Evolutionary conservation across 2,113 vertebrate genomes (phyloP), one percentile per base, ranked within the genome.

Genomic region (Grammomys surdaster): DNA sequence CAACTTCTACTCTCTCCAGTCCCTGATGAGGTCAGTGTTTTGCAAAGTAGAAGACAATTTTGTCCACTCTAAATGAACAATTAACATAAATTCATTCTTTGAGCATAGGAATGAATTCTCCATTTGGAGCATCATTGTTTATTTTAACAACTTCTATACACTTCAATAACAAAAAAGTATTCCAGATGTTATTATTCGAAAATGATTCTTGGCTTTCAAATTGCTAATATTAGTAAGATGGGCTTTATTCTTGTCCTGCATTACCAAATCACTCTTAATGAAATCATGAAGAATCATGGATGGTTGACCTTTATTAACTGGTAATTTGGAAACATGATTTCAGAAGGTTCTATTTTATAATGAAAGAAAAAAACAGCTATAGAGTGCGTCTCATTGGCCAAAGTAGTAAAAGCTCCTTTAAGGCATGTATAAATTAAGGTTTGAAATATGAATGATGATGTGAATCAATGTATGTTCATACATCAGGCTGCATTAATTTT

Each of bases 1-100:
- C 43, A 43, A 36, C 11, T 77, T 90, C 58, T n/a, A 92, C 63
- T 84, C 93, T 92, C 40, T 93, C 77, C 96, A 95, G 88, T 96
- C 85, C 60, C 88, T 86, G 81, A 93, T 92, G 92, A 93, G 95
- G 90, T 94, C 92, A 94, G 80, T 92, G 54, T 43, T 97, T 97
- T 95, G 73, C 96, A 92, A 95, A 94, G 88, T 90, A 93, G 92
- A 94, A 95, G 90, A 72, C 81, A 96, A 95, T 97, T 97, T 96
- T 97, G 93, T 82, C 46, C 67, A 90, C 90, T 93, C 86, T 96
- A 97, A 95, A 89, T 97, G 95, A 96, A 96, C 92, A 96, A 96
- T 97, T 96, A 97, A 86, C 97, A 98, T 95, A 97, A 97, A 95
- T 97, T 97, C 90, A 89, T 96, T 54, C 85, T 75, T 97, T 84